Conservation (phyloP, 37 sponge, comb jelly and placozoan genomes). For the Hormiphora californensis region DNA sequence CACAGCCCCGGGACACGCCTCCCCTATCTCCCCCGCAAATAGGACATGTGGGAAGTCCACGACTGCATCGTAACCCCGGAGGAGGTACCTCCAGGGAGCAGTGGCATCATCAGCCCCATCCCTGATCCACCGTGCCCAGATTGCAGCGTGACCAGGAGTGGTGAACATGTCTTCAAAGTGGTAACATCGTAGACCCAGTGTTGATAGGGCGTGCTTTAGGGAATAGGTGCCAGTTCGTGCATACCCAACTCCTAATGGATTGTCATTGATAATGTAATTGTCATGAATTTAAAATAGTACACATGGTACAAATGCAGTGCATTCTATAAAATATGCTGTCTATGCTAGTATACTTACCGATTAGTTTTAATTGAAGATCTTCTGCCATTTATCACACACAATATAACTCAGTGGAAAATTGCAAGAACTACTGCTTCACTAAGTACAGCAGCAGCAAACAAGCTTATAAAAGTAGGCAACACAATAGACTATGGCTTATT, state of each 20-base stretch:
- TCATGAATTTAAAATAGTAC: too few species aligned
- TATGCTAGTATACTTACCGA: too few species aligned
- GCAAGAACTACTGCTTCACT: too few species aligned
- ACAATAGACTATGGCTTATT: too few species aligned
- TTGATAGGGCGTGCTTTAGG: neutral
- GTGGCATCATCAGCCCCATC: neutral
- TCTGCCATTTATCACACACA: too few species aligned
- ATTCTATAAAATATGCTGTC: too few species aligned
- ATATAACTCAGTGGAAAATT: too few species aligned
- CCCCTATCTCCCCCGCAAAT: neutral
- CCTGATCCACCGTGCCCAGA: neutral
- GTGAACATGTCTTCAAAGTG: slow-evolving; percentile 41
- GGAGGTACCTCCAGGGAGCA: neutral
- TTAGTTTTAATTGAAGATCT: too few species aligned
- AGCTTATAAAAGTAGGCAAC: too few species aligned
- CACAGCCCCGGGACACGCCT: neutral
- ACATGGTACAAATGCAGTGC: too few species aligned
- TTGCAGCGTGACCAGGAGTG: neutral
- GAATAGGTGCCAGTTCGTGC: slow-evolving; percentile 18
- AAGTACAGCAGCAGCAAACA: too few species aligned
- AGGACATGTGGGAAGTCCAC: slow-evolving; percentile 35
- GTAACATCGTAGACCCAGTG: slow-evolving; percentile 3
- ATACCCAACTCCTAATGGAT: slow-evolving; percentile 16
- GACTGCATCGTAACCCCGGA: slow-evolving; percentile 24
- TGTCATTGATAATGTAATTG: too few species aligned